Evolutionary conservation across 2,888 invertebrate genomes (phyloP), one percentile per base, ranked within the genome.

Genomic region (Lithophane ornitopus): DNA sequence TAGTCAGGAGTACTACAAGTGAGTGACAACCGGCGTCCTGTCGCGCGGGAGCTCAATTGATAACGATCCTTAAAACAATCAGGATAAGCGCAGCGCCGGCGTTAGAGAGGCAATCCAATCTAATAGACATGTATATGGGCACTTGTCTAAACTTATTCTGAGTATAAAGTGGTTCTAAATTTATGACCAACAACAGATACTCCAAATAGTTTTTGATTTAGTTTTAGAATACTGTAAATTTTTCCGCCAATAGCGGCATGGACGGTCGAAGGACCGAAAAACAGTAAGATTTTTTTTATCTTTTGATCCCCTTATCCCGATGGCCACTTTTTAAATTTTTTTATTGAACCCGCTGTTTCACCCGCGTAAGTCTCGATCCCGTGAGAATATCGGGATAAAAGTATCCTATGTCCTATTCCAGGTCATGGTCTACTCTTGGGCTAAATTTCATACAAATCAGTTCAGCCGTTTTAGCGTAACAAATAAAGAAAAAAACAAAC

Each of bases 21-120:
- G 88, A 88, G 87, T 87, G 85, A 88, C 87, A 88, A 75, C 74
- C 26, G 28, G 66, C 80, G 58, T 89, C 89, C 88, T 83, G 88
- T 85, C 75, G 76, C 69, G 84, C 58, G 83, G 79, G 69, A 54
- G 61, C 73, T 85, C 74, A 89, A 84, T 88, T 86, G 89, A 78
- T 82, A 80, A 88, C 66, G 77, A 81, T 79, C 77, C 74, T 80
- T 84, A 83, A 82, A 89, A 88, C 88, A 85, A 84, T 80, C 73
- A 78, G 62, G 74, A 74, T 49, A 58, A 49, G 54, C 62, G 54
- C 78, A 79, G 88, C 88, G 88, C 88, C 88, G 89, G 88, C 89
- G 88, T 86, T 81, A 81, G 70, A 52, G 77, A 77, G 69, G 69
- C 81, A 77, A 74, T 77, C 66, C 76, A 77, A 84, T 85, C 66